Base-by-base conservation (phyloP, 2,113 vertebrate genomes). In the Hippoglossus stenolepis region DNA sequence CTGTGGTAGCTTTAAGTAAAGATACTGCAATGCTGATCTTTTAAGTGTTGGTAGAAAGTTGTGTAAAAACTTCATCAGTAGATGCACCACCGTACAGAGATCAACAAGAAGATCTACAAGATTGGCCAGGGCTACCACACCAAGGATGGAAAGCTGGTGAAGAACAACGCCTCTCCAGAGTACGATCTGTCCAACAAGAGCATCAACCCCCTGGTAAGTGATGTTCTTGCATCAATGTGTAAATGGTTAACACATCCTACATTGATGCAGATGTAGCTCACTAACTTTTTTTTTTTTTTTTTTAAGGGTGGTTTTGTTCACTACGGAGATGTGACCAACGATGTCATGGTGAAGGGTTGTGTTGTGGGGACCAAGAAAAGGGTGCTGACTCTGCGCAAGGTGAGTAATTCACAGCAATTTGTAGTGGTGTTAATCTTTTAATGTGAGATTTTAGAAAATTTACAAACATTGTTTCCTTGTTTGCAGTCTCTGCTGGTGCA, bases 171-270 rank as follows among this genome's bases (percentile, higher is more conserved):
- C 1, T 96, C 98, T 2, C 99, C 98, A 0, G 98, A 99, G 54
- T 99, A 99, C 0, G 98, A 99, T 79, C 88, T 99, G 82, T 98
- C 98, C 57, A 97, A 98, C 94, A n/a, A n/a, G 95, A 99, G 98
- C 94, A 99, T 99, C 94, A 99, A 97, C 68, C 97, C 98, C 20
- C 93, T 99, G 96, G 98, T 99, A 70, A 95, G 96, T 80, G 21
- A 10, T 14, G 23, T 24, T n/a, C 54, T 10, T 7, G 21, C 24
- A 8, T 10, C 21, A 10, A 4, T 57, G 17, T 51, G 0, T 2
- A 14, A 5, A 11, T 47, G 13, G 15, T 5, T 0, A 60, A 20
- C 18, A 10, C 4, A 0, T n/a, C 18, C 49, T 0, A 1, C 5
- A 18, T 5, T 31, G 4, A 20, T 8, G 0, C 14, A 14, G 49